Base-by-base conservation (phyloP, 2,888 invertebrate species). In the Lasioglossum pauxillum region DNA sequence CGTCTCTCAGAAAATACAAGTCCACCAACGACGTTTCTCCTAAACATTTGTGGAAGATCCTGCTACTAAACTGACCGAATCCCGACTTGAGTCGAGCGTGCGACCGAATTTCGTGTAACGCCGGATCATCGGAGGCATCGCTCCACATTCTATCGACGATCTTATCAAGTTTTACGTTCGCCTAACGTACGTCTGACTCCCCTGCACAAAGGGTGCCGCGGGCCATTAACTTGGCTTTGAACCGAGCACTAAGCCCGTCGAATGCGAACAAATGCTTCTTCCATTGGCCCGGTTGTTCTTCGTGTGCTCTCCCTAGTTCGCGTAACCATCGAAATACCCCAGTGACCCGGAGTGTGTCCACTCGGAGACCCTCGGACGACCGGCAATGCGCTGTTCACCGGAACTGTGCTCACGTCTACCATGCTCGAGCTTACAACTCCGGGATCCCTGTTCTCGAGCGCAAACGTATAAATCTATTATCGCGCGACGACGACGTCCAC, bases 381-480 rank as follows among this genome's bases (percentile, higher is more conserved):
- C 35, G 31, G 72, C 67, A 78, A 75, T 35, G 80, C 82, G 74
- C 74, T 67, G 71, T 35, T 49, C 5, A 19, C 80, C 78, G 72
- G 75, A 76, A 19, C 35, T 74, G 57, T 69, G 74, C 49, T 2
- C 64, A 3, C 67, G 35, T 35, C 35, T 35, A n/a, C n/a, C n/a
- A 3, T 23, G 23, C 23, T 1, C 69, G 0, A 16, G 49, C 53
- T 67, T 67, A 86, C 38, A 64, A n/a, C 10, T n/a, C 38, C 10
- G 14, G 60, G 38, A 41, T 44, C 72, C 38, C 86, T 78, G 49
- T 80, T 57, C 73, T 16, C 44, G 46, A 71, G 53, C 60, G 49
- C 74, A 75, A 88, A 81, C 88, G 86, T 90, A 94, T 93, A 94
- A 94, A 94, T 94, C 93, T 93, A 93, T 94, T 94, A 93, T 91